Conservation (phyloP, 2,888 invertebrate species). For the Muscina levida region DNA sequence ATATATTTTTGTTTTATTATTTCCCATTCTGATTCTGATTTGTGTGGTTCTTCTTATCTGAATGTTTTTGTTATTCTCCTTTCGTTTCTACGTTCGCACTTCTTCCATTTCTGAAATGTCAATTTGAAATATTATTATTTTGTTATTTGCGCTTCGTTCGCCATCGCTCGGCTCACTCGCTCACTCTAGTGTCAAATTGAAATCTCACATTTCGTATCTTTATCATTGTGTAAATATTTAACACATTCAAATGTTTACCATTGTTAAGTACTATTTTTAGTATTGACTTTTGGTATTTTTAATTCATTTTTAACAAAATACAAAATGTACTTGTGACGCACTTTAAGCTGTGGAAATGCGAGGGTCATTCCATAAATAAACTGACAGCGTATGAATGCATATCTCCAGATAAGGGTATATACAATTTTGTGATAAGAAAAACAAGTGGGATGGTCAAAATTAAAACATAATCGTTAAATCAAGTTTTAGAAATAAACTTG, state of each 20-base stretch:
- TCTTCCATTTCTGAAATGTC: slow-evolving; percentile 29
- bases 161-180: background rate
- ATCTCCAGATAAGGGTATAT: too few relatives aligned
- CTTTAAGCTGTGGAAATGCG: too few relatives aligned
- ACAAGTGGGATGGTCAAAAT: too few relatives aligned
- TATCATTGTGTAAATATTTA: slow-evolving; percentile 54
- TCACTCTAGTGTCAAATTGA: background rate
- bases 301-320: too few relatives aligned
- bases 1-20: slow-evolving; percentile 26
- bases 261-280: background rate
- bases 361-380: too few relatives aligned
- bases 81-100: slow-evolving; percentile 28
- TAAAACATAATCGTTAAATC: too few relatives aligned
- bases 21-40: slow-evolving; percentile 32
- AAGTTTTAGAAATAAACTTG: too few relatives aligned
- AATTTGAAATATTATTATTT: slow-evolving; percentile 9
- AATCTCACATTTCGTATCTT: slow-evolving; percentile 15
- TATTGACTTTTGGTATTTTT: background rate
- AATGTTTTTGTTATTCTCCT: slow-evolving; percentile 27
- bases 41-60: slow-evolving; percentile 27
- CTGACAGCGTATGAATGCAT: too few relatives aligned
- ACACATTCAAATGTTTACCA: slow-evolving; percentile 20
- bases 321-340: too few relatives aligned
- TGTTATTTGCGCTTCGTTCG: background rate
- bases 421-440: too few relatives aligned